Evolutionary conservation across 1,140 invertebrate genomes (phyloP), one percentile per base, ranked within the genome.

Genomic region (Galendromus occidentalis): DNA sequence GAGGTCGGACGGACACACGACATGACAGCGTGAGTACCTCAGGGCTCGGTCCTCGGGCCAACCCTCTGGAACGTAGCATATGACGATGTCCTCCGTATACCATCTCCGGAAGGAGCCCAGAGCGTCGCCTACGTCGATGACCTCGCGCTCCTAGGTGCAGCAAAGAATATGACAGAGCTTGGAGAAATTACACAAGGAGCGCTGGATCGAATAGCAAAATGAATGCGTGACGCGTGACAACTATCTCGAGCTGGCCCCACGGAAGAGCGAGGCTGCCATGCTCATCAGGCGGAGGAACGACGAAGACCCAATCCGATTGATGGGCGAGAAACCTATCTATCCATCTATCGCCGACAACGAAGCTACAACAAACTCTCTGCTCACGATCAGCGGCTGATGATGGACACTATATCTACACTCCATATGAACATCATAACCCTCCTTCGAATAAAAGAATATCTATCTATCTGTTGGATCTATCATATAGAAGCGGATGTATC

Each of bases 41-140:
- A 47, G 45, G 45, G 45, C 7, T 47, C 45, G 18, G 4, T 47
- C 33, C 33, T 39, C 4, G 33, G 33, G 9, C 33, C 33, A 39
- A 39, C 33, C 33, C 33, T 39, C 33, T 39, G 33, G 33, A 39
- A 39, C 33, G 9, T 39, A 4, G 33, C 33, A 6, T 39, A 39
- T 39, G 33, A 47, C 14, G 45, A 28, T 14, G 45, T 47, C 14
- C 45, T 47, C 5, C 4, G 28, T 4, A 4, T 47, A 6, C 4
- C 4, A 14, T 14, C 14, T 4, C 45, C 45, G 4, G 4, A 4
- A 14, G 45, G 45, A 22, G 65, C 29, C 4, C 2, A 64, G 28
- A 51, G 12, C 5, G 20, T 66, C 33, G 65, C 44, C 17, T 66
- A 33, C 28, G 64, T 33, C 7, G 64, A 65, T 39, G 64, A 65